Conservation (phyloP, 2,797 vertebrate species). For the Phalloptychus januarius region DNA sequence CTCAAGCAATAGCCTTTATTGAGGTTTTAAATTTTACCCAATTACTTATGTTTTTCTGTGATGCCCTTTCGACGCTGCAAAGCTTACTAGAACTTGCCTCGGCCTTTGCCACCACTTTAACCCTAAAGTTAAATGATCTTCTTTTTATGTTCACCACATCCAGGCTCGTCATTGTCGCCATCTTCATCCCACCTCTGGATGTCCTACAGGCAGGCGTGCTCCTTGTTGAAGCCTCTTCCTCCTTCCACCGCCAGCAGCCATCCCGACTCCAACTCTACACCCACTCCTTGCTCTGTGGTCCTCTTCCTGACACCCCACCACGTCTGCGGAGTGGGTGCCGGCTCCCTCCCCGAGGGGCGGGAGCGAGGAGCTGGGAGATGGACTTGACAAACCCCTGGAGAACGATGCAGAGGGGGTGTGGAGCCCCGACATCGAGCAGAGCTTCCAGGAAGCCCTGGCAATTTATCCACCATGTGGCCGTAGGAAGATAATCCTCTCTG, state of each 20-base stretch:
- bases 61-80: too few relatives aligned
- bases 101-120: not conserved
- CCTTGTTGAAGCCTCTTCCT: constrained; percentile 5
- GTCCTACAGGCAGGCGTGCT: constrained; percentile 12
- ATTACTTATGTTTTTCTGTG: too few relatives aligned
- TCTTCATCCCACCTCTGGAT: constrained; percentile 45
- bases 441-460: constrained; percentile 95
- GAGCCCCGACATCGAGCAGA: constrained; percentile 96
- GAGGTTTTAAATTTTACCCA: too few relatives aligned
- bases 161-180: constrained; percentile 21
- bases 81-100: not conserved
- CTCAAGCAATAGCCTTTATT: too few relatives aligned
- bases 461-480: constrained; percentile 96
- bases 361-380: constrained; percentile 90
- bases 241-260: constrained; percentile 1
- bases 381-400: constrained; percentile 91
- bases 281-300: constrained; percentile 45
- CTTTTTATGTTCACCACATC: constrained; percentile 15
- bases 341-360: constrained; percentile 94
- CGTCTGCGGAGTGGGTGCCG: constrained; percentile 95
- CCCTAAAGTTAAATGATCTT: constrained; percentile 2
- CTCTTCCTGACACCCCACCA: constrained; percentile 82
- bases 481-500: constrained; percentile 95
- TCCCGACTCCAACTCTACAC: constrained; percentile 8
- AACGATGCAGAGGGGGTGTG: constrained; percentile 95